Base-by-base conservation (phyloP, 2,888 invertebrate species). In the Eurois occulta region DNA sequence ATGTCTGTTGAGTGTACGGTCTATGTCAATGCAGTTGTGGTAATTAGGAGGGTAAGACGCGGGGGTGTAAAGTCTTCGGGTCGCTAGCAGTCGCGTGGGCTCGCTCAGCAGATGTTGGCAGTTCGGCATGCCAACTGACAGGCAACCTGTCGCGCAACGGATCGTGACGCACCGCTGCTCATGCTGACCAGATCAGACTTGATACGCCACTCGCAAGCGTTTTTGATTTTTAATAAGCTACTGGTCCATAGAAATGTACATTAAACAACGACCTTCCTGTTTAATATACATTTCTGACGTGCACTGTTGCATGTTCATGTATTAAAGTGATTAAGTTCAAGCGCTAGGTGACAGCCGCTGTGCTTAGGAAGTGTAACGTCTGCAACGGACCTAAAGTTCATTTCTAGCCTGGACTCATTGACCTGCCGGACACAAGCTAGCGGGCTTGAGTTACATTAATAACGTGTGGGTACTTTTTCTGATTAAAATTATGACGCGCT, bases 61-160 rank as follows among this genome's bases (percentile, higher is more conserved):
- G 96, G 93, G 95, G 96, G 96, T 92, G 95, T 90, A 88, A 83
- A 75, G 92, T 95, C 95, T 95, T 94, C 91, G 91, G 90, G 87
- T 81, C 83, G 84, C 87, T 75, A 73, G 87, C 79, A 91, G 90
- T 89, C 90, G 92, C 91, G 91, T 91, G 90, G 90, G 91, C 90
- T 89, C 91, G 91, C 87, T 86, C 91, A 92, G 94, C 96, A 96
- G 97, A 97, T 95, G 96, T 94, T 89, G 91, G 41, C 35, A 24
- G 35, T 38, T 64, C 24, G 64, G 64, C 81, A 89, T 65, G 79
- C 93, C 95, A 95, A 96, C 96, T 94, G 97, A 93, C 96, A 90
- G 94, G 79, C 96, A 96, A 96, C 96, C 96, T 96, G 97, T 96
- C 94, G 96, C 93, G 87, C 95, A 96, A 96, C 96, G 96, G 96